Conservation (phyloP, 2,888 invertebrate genomes). For the Drosophila subquinaria region DNA sequence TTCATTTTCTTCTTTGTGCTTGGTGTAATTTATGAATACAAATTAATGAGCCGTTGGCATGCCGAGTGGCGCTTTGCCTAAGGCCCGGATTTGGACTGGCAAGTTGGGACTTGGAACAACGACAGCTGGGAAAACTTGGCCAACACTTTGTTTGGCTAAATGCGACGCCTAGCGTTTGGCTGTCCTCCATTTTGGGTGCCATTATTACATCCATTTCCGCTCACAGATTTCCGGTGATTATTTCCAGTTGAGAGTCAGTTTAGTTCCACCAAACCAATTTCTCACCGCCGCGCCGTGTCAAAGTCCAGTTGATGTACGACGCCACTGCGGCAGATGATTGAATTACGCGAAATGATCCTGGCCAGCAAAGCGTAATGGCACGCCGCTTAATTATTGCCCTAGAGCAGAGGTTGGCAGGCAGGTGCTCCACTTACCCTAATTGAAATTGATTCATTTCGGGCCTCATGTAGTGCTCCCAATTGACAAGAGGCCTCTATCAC, state of each 20-base stretch:
- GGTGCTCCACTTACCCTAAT: constrained; percentile 71
- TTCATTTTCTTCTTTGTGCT: constrained; percentile 30
- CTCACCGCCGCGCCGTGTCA: neutral
- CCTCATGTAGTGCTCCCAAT: constrained; percentile 37
- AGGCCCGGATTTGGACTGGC: constrained; percentile 15
- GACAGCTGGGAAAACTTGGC: constrained; percentile 9
- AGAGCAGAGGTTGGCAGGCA: constrained; percentile 6
- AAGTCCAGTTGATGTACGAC: constrained; percentile 50
- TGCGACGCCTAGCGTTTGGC: constrained; percentile 49
- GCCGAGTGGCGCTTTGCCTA: constrained; percentile 58
- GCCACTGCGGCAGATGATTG: constrained; percentile 56
- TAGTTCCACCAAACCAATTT: constrained; percentile 5
- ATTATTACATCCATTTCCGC: constrained; percentile 78
- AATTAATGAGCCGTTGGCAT: constrained; percentile 78
- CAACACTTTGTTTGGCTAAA: constrained; percentile 69
- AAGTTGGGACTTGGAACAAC: constrained; percentile 6
- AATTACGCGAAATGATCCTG: constrained; percentile 73
- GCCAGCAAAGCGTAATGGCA: constrained; percentile 59
- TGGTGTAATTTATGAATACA: constrained; percentile 73
- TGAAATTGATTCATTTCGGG: constrained; percentile 71
- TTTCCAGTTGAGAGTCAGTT: constrained; percentile 43
- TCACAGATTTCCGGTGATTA: constrained; percentile 80
- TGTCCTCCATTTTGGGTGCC: constrained; percentile 69
- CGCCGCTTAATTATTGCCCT: constrained; percentile 69
- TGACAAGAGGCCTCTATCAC: constrained; percentile 20